Conservation (phyloP, 2,113 vertebrate genomes). For the Dendrocopos noguchii region DNA sequence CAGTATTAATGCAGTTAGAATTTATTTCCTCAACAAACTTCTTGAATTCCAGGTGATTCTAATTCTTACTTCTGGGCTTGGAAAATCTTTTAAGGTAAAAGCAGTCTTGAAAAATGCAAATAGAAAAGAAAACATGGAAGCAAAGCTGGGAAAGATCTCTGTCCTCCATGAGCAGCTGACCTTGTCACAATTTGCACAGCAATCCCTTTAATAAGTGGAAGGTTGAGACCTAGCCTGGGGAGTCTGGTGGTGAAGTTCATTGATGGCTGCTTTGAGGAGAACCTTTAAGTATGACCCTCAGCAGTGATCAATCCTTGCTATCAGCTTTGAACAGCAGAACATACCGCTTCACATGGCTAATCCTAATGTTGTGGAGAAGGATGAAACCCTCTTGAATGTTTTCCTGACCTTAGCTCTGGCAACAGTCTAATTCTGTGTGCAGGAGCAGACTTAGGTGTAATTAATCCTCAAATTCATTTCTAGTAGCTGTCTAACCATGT, state of each 20-base stretch:
- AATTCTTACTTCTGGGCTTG: neutral
- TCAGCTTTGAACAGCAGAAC: neutral
- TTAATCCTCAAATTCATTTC: constrained; percentile 47
- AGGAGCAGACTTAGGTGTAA: neutral
- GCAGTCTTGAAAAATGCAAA: neutral
- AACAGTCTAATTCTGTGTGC: neutral
- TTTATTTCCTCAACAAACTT: neutral
- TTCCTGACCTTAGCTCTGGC: neutral
- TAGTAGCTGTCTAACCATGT: constrained; percentile 39
- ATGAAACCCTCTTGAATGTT: neutral
- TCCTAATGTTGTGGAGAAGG: neutral
- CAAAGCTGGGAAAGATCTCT: neutral
- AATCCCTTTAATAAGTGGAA: neutral
- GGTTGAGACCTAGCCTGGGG: neutral
- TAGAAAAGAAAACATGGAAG: neutral
- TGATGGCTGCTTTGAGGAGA: neutral
- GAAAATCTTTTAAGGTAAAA: neutral
- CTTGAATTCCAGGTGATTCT: neutral
- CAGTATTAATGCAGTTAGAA: neutral
- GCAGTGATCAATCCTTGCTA: neutral
- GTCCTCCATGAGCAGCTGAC: neutral
- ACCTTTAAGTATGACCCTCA: neutral
- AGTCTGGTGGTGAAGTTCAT: neutral
- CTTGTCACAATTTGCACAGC: neutral
- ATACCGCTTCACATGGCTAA: neutral